A percentile compares a stretch with the other conserved stretches of the same genome.
phyloP scores from a whole-genome alignment of 2,797 vertebrate genomes.

The Pristis pectinata region DNA sequence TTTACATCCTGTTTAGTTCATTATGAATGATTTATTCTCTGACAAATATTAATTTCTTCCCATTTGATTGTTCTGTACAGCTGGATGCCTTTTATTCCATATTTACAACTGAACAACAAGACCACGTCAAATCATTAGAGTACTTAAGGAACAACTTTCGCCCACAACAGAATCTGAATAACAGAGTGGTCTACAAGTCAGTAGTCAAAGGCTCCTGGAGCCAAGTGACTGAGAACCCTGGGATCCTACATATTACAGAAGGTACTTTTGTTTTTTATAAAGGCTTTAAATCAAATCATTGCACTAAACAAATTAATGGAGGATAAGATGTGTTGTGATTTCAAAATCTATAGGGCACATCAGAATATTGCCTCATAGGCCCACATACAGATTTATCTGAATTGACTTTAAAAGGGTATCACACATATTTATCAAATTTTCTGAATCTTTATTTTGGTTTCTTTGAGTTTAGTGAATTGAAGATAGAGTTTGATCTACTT shows the following conservation, averaged over 20 bases:
- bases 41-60: slow-evolving; percentile 34
- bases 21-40: slow-evolving; percentile 43
- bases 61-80: slow-evolving; percentile 54
- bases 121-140: slow-evolving; percentile 93
- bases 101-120: slow-evolving; percentile 96
- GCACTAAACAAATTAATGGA: not conserved
- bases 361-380: not conserved
- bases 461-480: not conserved
- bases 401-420: not conserved
- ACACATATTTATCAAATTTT: not conserved
- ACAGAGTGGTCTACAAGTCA: slow-evolving; percentile 80
- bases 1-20: slow-evolving; percentile 46
- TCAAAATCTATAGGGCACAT: no score
- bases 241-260: slow-evolving; percentile 76
- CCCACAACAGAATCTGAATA: slow-evolving; percentile 76
- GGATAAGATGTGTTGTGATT: not conserved
- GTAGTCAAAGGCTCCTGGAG: slow-evolving; percentile 85
- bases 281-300: not conserved
- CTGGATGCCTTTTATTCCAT: slow-evolving; percentile 95
- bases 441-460: not conserved
- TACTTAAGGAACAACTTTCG: slow-evolving; percentile 94
- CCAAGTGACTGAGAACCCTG: slow-evolving; percentile 70
- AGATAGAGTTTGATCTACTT: not conserved
- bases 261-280: not conserved
- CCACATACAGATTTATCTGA: not conserved